Conservation (phyloP, 2,113 vertebrate genomes). For the Amblyornis subalaris region DNA sequence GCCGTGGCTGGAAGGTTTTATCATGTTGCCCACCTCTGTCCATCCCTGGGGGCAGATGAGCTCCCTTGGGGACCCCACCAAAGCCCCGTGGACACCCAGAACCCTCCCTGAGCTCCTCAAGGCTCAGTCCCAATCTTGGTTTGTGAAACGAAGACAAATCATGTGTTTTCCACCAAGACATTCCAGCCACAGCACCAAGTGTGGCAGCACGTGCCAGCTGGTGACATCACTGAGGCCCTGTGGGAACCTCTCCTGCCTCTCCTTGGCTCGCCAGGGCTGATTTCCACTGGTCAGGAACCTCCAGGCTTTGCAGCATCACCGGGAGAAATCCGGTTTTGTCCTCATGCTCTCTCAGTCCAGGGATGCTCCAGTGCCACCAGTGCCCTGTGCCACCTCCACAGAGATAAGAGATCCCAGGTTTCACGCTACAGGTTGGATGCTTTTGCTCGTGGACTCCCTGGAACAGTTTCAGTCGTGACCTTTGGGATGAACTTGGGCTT, state of each 20-base stretch:
- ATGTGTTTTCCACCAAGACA: not conserved
- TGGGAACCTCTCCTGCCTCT: not conserved
- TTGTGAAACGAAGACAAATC: not conserved
- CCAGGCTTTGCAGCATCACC: not conserved
- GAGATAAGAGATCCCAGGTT: not conserved
- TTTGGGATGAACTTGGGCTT: not conserved
- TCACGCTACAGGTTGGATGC: too few species aligned
- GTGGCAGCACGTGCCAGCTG: not conserved
- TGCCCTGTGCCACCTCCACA: not conserved
- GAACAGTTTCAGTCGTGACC: not conserved
- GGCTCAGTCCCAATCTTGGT: not conserved
- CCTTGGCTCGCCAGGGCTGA: not conserved
- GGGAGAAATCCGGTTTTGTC: not conserved
- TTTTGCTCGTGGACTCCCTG: accelerated
- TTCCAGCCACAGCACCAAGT: not conserved
- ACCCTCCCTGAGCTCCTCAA: not conserved
- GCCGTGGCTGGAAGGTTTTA: accelerated
- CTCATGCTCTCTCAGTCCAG: not conserved
- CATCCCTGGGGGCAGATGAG: not conserved
- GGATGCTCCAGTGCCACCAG: accelerated
- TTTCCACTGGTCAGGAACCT: not conserved
- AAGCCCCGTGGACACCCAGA: not conserved
- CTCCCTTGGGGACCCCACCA: not conserved
- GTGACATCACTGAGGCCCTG: not conserved
- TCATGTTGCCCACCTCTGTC: not conserved